Base-by-base conservation (phyloP, 1,140 invertebrate species). In the Aphis craccivora region DNA sequence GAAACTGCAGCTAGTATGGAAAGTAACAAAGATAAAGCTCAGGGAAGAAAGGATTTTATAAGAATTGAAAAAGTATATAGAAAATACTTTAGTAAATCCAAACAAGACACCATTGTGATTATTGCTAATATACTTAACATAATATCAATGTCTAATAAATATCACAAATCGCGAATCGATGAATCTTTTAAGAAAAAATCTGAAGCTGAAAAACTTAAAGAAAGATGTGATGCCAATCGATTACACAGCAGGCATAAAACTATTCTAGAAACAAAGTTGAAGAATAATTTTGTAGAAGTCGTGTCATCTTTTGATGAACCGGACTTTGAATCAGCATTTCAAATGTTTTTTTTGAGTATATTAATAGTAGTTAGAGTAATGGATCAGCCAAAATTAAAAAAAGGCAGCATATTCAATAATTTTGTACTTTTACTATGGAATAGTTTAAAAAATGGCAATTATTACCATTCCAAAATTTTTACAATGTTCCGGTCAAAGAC, bases 131-230 rank as follows among this genome's bases (percentile, higher is more conserved):
- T 93, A 53, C 51, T 93, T 4, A 93, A 93, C 23, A 55, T 93
- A 25, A 93, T 93, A 30, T 93, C 91, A 40, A 48, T 93, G 35
- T 93, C 91, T 0, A 93, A 93, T n/a, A 93, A 53, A 86, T 81
- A 93, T 18, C 91, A 93, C n/a, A 93, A 93, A 40, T 23, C 23
- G 5, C 22, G 91, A 86, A 93, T 93, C 81, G 91, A 93, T 40
- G 91, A 93, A 37, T 93, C 48, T 22, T 55, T 93, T 84, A 93
- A 93, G 40, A 93, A 93, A 37, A 93, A 9, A 86, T 55, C 45
- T 55, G 91, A 93, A 86, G 91, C 91, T 20, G 91, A 93, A 51
- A 93, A 93, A 93, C 48, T 93, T 18, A 93, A 93, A n/a, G 91
- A 93, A 84, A 81, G 91, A 25, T 84, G 81, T 40, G 91, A 93